Percentiles rank a stretch among this genome's conserved stretches.
Evolutionary conservation across 2,888 invertebrate species (phyloP).

Genomic region (Eupithecia dodoneata): DNA sequence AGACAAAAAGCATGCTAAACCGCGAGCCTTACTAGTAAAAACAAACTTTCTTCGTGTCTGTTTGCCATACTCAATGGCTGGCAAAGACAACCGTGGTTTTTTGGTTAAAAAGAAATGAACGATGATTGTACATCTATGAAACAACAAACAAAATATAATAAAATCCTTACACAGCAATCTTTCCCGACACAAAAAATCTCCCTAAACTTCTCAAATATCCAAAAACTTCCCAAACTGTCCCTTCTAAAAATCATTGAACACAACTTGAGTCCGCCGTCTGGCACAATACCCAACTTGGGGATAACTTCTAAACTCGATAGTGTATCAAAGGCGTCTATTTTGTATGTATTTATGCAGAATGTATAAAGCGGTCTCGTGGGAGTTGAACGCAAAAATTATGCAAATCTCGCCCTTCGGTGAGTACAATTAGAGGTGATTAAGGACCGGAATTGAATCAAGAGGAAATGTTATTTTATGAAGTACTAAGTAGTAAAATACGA

Average conservation of each 20-base stretch:
- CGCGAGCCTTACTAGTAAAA: no score
- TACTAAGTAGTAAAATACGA: neutral
- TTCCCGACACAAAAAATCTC: neutral
- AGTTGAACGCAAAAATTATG: slow-evolving; percentile 71
- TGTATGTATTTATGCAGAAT: slow-evolving; percentile 69
- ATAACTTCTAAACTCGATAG: slow-evolving; percentile 63
- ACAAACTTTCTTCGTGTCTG: neutral
- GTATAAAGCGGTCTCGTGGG: slow-evolving; percentile 68
- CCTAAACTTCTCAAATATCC: slow-evolving; percentile 1
- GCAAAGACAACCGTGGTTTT: neutral
- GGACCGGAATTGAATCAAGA: slow-evolving; percentile 64
- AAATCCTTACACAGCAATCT: slow-evolving; percentile 1
- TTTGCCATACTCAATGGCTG: neutral
- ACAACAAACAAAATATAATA: slow-evolving; percentile 8
- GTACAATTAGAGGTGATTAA: slow-evolving; percentile 79
- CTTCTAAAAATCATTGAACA: slow-evolving; percentile 32
- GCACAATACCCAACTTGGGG: slow-evolving; percentile 43
- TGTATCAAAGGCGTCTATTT: slow-evolving; percentile 62
- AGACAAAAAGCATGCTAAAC: no score
- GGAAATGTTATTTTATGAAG: slow-evolving; percentile 59
- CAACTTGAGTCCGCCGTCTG: slow-evolving; percentile 24
- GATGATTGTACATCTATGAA: neutral
- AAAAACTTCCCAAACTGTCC: slow-evolving; percentile 18
- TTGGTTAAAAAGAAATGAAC: neutral
- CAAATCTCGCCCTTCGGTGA: slow-evolving; percentile 73